Percentiles rank a stretch among this genome's conserved stretches.
These are phyloP conservation scores for Scaptodrosophila latifasciaeformis DNA, from an alignment of 2,888 invertebrate genomes.

Conservation along the genomic window DNA sequence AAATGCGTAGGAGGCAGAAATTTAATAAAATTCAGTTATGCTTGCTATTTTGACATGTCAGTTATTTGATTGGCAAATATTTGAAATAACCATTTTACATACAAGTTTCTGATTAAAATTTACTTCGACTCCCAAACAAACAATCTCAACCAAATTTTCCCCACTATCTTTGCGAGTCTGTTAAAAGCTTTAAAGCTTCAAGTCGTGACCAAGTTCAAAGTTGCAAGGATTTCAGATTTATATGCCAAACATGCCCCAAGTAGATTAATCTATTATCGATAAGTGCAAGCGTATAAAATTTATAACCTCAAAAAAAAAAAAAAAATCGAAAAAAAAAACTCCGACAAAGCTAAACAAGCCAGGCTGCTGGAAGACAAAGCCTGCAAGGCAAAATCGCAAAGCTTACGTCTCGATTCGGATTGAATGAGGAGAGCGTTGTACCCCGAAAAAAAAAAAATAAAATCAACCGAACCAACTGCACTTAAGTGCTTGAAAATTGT, in stretches of 20 bases:
- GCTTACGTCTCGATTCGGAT: too few species aligned
- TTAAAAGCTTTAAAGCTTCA: constrained; percentile 11
- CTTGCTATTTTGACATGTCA: constrained; percentile 15
- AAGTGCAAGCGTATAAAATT: constrained; percentile 67
- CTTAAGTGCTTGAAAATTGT: constrained; percentile 70
- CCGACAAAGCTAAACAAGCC: constrained; percentile 6
- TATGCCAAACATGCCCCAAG: constrained; percentile 63
- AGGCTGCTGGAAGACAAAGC: constrained; percentile 47
- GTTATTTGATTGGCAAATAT: constrained; percentile 33
- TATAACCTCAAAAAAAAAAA: constrained; percentile 56
- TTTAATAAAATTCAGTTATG: constrained; percentile 54
- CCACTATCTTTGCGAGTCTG: too few species aligned
- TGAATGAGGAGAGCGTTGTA: too few species aligned
- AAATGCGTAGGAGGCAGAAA: neutral
- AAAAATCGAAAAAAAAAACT: neutral
- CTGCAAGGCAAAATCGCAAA: constrained; percentile 18
- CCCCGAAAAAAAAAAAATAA: too few species aligned
- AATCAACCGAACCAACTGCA: constrained; percentile 55
- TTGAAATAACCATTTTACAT: constrained; percentile 14
- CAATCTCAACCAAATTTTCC: neutral
- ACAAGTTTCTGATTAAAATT: constrained; percentile 38
- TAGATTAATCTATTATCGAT: constrained; percentile 71
- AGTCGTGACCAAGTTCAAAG: neutral
- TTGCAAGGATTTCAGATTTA: constrained; percentile 23
- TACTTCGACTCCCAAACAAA: neutral